A percentile compares a stretch with the other conserved stretches of the same genome.
These are phyloP conservation scores for Scaptodrosophila lebanonensis DNA, from an alignment of 1,140 invertebrate species.

Conservation along the genomic window DNA sequence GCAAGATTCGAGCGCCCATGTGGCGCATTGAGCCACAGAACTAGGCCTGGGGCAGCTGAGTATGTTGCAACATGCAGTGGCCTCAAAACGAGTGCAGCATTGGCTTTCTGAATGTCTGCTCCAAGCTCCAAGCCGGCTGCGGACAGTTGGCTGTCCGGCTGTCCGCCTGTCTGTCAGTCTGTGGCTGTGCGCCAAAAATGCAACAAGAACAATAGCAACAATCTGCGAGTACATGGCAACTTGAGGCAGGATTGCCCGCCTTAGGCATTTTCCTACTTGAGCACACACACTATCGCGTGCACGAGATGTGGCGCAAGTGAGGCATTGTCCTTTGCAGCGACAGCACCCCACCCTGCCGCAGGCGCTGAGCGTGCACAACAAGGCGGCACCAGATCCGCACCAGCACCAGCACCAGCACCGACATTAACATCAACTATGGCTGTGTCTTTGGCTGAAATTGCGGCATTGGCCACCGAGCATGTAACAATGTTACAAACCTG, in stretches of 20 bases:
- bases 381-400: neutral
- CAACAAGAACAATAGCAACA: constrained; percentile 50
- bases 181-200: constrained; percentile 22
- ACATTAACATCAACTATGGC: neutral
- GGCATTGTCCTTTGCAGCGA: constrained; percentile 46
- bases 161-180: constrained; percentile 32
- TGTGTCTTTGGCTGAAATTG: neutral
- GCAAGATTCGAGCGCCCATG: constrained; percentile 56
- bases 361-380: constrained; percentile 60
- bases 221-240: constrained; percentile 21
- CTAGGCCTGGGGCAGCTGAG: constrained; percentile 31
- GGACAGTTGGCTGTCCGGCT: too few species aligned
- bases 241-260: constrained; percentile 53
- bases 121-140: too few species aligned
- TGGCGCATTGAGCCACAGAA: constrained; percentile 50
- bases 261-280: constrained; percentile 68
- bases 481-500: constrained; percentile 67
- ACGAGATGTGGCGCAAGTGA: constrained; percentile 7
- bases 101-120: too few species aligned
- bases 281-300: constrained; percentile 45
- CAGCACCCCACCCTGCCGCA: too few species aligned
- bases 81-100: too few species aligned
- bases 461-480: constrained; percentile 23
- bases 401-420: neutral
- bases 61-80: constrained; percentile 63